Conservation (phyloP, 2,888 invertebrate species). For the Allolobophora icterica region DNA sequence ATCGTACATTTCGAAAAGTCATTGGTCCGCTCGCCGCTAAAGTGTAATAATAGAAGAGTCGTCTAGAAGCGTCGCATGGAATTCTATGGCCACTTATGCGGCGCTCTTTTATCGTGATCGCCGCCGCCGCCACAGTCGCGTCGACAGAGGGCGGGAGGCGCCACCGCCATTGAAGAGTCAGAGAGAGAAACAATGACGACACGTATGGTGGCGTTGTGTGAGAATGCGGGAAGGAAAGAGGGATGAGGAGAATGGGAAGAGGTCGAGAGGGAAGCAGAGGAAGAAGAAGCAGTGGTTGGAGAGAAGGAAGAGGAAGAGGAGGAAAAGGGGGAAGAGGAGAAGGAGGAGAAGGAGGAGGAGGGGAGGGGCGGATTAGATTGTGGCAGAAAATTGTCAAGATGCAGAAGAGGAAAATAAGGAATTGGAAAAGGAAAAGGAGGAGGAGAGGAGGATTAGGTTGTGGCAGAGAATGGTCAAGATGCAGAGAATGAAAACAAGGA, state of each 20-base stretch:
- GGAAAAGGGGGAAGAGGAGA: too few relatives aligned
- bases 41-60: slow-evolving; percentile 11
- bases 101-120: slow-evolving; percentile 18
- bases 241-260: not conserved
- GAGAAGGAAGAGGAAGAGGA: not conserved
- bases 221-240: not conserved
- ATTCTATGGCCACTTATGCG: slow-evolving; percentile 5
- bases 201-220: not conserved
- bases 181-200: not conserved
- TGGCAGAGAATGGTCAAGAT: too few relatives aligned
- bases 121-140: not conserved
- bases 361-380: too few relatives aligned
- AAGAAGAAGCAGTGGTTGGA: not conserved
- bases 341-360: too few relatives aligned
- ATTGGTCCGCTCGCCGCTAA: slow-evolving; percentile 11
- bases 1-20: not conserved
- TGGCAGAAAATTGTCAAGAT: too few relatives aligned
- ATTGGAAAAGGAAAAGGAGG: too few relatives aligned
- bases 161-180: not conserved
- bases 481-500: too few relatives aligned
- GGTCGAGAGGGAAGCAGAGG: not conserved
- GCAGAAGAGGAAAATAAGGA: too few relatives aligned
- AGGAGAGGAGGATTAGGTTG: too few relatives aligned
- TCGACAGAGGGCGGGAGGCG: not conserved
- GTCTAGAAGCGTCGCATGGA: slow-evolving; percentile 6